Evolutionary conservation across 2,888 invertebrate species (phyloP), one percentile per base, ranked within the genome.

Genomic region (Erynnis tages): DNA sequence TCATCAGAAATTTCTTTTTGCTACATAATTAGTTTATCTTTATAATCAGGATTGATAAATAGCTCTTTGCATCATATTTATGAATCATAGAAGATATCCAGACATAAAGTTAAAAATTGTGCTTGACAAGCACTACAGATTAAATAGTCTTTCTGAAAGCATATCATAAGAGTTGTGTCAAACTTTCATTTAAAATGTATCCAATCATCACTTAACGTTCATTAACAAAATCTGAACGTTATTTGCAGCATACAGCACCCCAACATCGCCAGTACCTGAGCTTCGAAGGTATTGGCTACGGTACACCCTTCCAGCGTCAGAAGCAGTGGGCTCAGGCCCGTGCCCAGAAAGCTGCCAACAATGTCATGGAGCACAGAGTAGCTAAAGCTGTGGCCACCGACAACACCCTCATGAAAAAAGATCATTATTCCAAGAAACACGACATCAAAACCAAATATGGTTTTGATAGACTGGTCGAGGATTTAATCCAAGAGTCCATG

Each of bases 401-500:
- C 54, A 90, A 91, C 30, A 81, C 93, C 0, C 66, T 96, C 0
- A 91, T 94, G 87, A 92, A 93, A 54, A 93, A 92, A 69, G 92
- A 91, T 35, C 90, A 75, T 2, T 91, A 93, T 19, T 82, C 89
- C 47, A 89, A 89, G 45, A 92, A 91, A 63, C 94, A 94, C 79
- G 94, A 94, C 62, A 93, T 93, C 13, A 94, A 95, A 86, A 95
- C 95, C 0, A 94, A 94, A 86, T 93, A 93, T 70, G 96, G 96
- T 0, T 94, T 96, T 65, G 97, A 97, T 58, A 92, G 97, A 47
- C 83, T 97, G 0, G 97, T 97, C 0, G 97, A 97, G 76, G 97
- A 97, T 89, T 88, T 97, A 55, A 97, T 98, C 59, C 96, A 96
- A 66, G 96, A 97, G 71, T 94, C 97, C 0, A 97, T 98, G 92